Evolutionary conservation across 2,113 vertebrate species (phyloP), one percentile per base, ranked within the genome.

Genomic region (Odontophorus gujanensis): DNA sequence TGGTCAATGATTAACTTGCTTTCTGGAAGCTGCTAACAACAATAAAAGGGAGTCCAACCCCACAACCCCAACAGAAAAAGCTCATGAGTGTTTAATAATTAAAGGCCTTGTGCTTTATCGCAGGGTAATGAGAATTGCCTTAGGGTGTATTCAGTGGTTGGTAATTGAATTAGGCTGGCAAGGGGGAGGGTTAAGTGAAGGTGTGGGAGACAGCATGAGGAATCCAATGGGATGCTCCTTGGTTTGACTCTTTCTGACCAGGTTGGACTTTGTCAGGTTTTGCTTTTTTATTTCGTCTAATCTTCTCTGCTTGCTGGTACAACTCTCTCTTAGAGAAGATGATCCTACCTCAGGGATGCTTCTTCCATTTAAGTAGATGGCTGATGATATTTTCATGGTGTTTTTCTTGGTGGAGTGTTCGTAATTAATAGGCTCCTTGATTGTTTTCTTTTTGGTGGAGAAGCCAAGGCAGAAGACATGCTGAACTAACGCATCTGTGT

Each of bases 1-100:
- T 89, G 90, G 85, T 95, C 85, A 97, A 97, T 97, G 66, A 97
- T 97, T 97, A 95, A 97, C 95, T 93, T 73, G 43, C 72, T 75
- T 93, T 91, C 89, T 95, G 90, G 91, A 80, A 94, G 90, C 82
- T 85, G 88, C 87, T 77, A 45, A 85, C 87, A 89, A 77, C 79
- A 91, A 75, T 81, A 91, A 95, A 95, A 93, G 68, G 63, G 81
- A 95, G 84, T 76, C 69, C 69, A 90, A 76, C 63, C 89, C 73
- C 55, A 69, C 85, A 90, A 59, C 67, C 88, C 62, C 72, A 90
- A 88, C 76, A 72, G 53, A 72, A 83, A 94, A 94, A 94, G 47
- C 57, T 45, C n/a, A 26, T 34, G 80, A 85, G 83, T 55, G 94
- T 81, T 97, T 97, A 97, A 97, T 97, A 62, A 97, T 97, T 97